Evolutionary conservation across 2,113 vertebrate species (phyloP).

Genomic region (Coptodon bakossiorum): DNA sequence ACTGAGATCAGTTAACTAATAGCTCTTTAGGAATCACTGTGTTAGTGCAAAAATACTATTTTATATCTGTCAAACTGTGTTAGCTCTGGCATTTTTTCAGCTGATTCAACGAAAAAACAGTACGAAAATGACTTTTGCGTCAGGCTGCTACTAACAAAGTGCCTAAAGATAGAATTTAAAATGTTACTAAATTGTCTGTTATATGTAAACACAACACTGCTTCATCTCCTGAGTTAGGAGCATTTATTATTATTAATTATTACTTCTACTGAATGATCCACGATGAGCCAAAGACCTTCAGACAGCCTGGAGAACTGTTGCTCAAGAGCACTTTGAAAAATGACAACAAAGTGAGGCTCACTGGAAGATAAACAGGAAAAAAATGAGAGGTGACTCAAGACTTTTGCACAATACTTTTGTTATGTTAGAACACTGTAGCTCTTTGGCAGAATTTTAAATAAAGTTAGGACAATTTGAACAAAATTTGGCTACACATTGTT

Average conservation of each 20-base stretch:
- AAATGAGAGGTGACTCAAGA: not conserved
- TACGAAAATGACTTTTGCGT: not conserved
- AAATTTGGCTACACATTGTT: not conserved
- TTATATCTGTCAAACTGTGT: not conserved
- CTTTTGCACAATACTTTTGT: not conserved
- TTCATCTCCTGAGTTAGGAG: not conserved
- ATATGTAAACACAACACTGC: not conserved
- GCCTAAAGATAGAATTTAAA: not conserved
- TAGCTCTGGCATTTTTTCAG: not conserved
- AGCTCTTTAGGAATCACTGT: not conserved
- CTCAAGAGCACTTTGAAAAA: not conserved
- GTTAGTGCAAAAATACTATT: not conserved
- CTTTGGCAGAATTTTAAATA: not conserved
- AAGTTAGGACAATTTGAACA: not conserved
- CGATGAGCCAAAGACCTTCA: not conserved
- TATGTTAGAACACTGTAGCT: not conserved
- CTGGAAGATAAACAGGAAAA: not conserved
- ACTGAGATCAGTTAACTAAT: not conserved
- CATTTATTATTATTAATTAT: not conserved
- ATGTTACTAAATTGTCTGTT: not conserved
- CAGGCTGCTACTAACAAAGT: not conserved
- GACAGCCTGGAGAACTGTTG: not conserved
- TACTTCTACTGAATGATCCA: not conserved
- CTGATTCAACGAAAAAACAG: not conserved
- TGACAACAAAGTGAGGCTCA: not conserved